A percentile compares a stretch with the other conserved stretches of the same genome.
These are phyloP conservation scores for Lasioglossum calceatum DNA, from an alignment of 2,888 invertebrate species.

Conservation along the genomic window DNA sequence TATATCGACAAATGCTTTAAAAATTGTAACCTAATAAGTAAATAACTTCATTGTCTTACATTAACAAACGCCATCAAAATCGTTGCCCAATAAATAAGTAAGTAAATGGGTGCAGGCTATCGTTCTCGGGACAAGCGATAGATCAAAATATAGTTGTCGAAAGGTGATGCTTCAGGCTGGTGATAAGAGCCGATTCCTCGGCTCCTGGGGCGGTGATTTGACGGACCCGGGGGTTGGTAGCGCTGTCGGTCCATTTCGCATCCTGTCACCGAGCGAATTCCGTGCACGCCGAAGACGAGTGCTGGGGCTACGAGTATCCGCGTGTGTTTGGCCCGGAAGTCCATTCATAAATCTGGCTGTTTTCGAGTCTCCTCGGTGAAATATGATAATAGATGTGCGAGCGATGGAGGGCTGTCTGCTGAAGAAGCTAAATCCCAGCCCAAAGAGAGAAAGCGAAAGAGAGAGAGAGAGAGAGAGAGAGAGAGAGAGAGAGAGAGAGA, in stretches of 20 bases:
- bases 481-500: constrained; percentile 48
- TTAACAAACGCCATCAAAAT: background rate
- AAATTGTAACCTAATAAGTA: background rate
- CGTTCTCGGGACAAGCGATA: background rate
- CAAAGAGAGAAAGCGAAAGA: constrained; percentile 43
- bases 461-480: constrained; percentile 42
- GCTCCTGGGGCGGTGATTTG: constrained; percentile 50
- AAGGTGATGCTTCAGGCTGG: background rate
- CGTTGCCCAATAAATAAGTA: background rate
- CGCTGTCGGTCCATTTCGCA: constrained; percentile 77
- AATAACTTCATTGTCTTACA: background rate
- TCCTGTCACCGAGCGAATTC: constrained; percentile 77
- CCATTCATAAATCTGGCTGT: constrained; percentile 82
- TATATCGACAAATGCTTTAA: too few relatives aligned
- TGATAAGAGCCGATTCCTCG: constrained; percentile 22
- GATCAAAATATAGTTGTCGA: background rate
- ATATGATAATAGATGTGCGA: constrained; percentile 81
- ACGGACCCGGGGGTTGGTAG: constrained; percentile 42
- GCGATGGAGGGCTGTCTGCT: constrained; percentile 72
- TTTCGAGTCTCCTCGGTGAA: constrained; percentile 79
- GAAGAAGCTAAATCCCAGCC: constrained; percentile 75
- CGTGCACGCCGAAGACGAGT: constrained; percentile 66
- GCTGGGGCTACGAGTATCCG: constrained; percentile 49
- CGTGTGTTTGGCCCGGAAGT: constrained; percentile 81
- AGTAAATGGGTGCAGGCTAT: background rate